Evolutionary conservation across 30 jellyfish, hydroid and myxozoan genomes (phyloP).

Genomic region (Calvadosia cruxmelitensis): DNA sequence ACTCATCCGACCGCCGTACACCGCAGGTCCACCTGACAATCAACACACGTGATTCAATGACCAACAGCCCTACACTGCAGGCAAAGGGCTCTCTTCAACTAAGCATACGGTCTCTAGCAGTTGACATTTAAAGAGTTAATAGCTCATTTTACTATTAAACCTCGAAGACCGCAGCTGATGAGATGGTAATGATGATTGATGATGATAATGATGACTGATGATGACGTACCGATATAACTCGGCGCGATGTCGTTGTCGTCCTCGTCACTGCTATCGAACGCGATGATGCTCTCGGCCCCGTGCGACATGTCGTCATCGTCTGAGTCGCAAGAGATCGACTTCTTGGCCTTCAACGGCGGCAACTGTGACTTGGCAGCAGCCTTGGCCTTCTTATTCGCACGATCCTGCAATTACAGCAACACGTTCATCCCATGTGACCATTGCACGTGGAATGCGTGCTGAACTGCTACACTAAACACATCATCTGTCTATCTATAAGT

Average conservation of each 20-base stretch:
- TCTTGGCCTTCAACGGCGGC: constrained; percentile 30
- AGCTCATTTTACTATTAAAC: no score
- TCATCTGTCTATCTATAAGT: background rate
- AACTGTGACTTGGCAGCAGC: background rate
- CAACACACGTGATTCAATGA: no score
- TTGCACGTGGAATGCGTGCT: background rate
- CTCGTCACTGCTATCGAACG: constrained; percentile 83
- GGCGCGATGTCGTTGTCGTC: constrained; percentile 61
- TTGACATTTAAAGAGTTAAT: no score
- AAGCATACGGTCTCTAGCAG: no score
- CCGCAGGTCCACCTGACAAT: constrained; percentile 65
- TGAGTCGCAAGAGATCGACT: constrained; percentile 82
- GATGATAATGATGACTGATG: no score
- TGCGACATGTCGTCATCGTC: constrained; percentile 73
- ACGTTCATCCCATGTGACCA: background rate
- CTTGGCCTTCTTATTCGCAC: constrained; percentile 4
- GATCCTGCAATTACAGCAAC: background rate
- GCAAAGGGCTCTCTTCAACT: no score
- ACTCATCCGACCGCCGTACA: constrained; percentile 95
- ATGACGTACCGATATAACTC: constrained; percentile 52
- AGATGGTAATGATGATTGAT: no score
- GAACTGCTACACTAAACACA: background rate
- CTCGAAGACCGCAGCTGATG: no score
- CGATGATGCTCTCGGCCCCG: constrained; percentile 68
- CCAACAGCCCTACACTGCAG: no score